phyloP scores from a whole-genome alignment of 2,888 invertebrate species.

The Mythimna albipuncta region DNA sequence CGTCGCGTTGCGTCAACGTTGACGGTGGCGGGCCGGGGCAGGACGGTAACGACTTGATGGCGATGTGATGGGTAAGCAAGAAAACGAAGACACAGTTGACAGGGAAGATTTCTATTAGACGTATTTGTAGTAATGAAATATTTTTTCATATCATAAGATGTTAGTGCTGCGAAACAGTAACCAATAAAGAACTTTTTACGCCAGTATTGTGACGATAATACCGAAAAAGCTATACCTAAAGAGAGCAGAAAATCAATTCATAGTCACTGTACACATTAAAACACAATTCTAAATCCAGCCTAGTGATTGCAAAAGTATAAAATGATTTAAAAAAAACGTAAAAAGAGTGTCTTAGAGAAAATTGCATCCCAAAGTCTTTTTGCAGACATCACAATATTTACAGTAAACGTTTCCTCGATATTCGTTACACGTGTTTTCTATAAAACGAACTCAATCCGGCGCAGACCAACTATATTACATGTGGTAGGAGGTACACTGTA shows the following conservation, averaged over 20 bases:
- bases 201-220: too few relatives aligned
- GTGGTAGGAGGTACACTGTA: background rate
- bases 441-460: background rate
- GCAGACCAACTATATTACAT: constrained; percentile 3
- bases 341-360: background rate
- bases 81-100: background rate
- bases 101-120: background rate
- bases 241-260: background rate
- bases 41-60: constrained; percentile 35
- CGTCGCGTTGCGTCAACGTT: constrained; percentile 12
- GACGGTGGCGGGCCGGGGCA: background rate
- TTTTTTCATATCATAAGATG: background rate
- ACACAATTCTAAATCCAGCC: background rate
- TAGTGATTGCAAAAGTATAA: background rate
- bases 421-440: background rate
- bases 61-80: constrained; percentile 38
- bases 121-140: background rate
- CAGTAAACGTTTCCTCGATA: background rate
- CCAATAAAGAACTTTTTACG: too few relatives aligned
- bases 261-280: background rate
- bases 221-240: background rate
- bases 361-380: background rate
- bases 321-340: too few relatives aligned
- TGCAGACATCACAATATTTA: background rate
- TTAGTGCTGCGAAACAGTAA: background rate